phyloP scores from a whole-genome alignment of 2,888 invertebrate genomes.

The Caenorhabditis sp. region DNA sequence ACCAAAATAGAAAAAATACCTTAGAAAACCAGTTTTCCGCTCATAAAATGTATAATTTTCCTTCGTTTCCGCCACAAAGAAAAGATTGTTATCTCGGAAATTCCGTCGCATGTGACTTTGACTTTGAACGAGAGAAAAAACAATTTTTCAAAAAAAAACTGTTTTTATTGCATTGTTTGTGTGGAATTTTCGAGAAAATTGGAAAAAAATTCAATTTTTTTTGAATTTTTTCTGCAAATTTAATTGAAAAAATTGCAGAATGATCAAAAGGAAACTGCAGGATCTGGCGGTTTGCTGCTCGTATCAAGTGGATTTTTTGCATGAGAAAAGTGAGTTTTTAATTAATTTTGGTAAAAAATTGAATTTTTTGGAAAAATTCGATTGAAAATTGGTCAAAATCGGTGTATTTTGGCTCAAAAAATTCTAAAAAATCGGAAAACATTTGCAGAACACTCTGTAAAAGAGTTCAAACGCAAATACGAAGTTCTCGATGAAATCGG shows the following conservation, averaged over 20 bases:
- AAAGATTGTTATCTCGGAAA: constrained; percentile 9
- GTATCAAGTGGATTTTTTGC: constrained; percentile 79
- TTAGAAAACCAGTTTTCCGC: constrained; percentile 6
- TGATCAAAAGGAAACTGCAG: constrained; percentile 80
- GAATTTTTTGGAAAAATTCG: not conserved
- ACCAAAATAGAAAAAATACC: not conserved
- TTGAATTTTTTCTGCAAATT: too few species aligned
- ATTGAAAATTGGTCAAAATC: not conserved
- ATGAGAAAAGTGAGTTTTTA: constrained; percentile 73
- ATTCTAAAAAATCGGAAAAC: not conserved
- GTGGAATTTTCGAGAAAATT: too few species aligned
- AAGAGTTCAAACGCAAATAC: constrained; percentile 76
- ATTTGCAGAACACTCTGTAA: constrained; percentile 74
- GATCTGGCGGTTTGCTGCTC: constrained; percentile 80
- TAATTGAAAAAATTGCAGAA: too few species aligned
- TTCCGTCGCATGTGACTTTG: not conserved
- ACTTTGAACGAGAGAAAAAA: too few species aligned
- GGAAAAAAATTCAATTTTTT: too few species aligned
- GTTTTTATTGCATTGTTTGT: too few species aligned
- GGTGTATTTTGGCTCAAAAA: too few species aligned
- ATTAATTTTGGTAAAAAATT: not conserved
- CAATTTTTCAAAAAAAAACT: too few species aligned
- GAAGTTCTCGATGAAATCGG: constrained; percentile 79
- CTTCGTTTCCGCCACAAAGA: not conserved
- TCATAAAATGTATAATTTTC: not conserved